Conservation (phyloP, 2,797 vertebrate genomes). For the Morelia viridis region DNA sequence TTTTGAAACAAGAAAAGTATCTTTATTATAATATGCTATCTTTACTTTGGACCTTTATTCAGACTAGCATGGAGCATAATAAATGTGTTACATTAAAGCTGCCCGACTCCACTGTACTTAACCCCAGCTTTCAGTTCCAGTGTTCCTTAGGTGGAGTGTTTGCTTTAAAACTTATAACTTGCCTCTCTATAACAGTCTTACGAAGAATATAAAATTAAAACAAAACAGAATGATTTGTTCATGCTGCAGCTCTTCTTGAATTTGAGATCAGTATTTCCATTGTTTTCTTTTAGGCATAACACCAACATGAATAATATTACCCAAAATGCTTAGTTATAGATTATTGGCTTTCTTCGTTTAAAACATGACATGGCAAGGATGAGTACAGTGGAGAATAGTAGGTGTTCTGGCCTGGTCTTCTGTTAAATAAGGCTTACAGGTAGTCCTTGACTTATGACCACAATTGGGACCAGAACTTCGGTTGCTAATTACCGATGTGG, state of each 20-base stretch:
- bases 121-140: background rate
- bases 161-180: background rate
- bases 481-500: no score
- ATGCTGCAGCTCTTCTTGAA: background rate
- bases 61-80: background rate
- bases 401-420: conserved; percentile 24
- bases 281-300: conserved; percentile 17
- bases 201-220: background rate
- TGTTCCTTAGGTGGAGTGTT: background rate
- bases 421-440: conserved; percentile 11
- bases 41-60: background rate
- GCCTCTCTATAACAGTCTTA: no score
- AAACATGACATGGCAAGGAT: background rate
- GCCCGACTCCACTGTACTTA: background rate
- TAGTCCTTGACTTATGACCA: no score
- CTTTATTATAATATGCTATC: background rate
- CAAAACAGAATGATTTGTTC: background rate
- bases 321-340: conserved; percentile 20
- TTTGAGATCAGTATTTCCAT: background rate
- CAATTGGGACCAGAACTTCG: no score
- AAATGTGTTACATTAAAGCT: background rate
- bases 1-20: background rate
- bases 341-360: conserved; percentile 10
- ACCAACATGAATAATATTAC: background rate
- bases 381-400: background rate